Conservation (phyloP, 2,797 vertebrate species). For the Masticophis lateralis region DNA sequence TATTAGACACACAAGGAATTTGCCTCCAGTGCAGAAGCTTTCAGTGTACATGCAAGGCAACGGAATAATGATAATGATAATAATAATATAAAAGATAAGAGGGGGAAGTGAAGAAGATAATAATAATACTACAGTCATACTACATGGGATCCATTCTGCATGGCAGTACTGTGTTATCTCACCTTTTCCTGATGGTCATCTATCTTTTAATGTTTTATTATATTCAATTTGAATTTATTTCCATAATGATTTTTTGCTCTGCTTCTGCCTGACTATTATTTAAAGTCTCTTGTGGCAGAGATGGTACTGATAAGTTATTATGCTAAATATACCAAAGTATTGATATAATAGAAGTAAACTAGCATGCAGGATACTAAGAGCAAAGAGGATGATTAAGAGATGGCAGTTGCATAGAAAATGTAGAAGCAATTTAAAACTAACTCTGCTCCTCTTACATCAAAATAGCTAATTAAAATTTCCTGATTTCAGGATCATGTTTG, state of each 20-base stretch:
- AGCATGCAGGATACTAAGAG: not conserved
- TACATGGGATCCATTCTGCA: not conserved
- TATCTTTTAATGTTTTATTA: not conserved
- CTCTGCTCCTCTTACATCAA: not conserved
- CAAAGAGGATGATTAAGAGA: not conserved
- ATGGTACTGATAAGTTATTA: not conserved
- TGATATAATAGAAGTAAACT: not conserved
- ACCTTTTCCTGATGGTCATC: not conserved
- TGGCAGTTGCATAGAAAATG: not conserved
- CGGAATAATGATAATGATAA: not conserved
- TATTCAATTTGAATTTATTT: not conserved
- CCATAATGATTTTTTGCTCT: not conserved
- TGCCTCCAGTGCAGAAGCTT: not conserved
- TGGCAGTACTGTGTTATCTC: not conserved
- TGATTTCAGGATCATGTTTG: not conserved
- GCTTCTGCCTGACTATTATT: not conserved
- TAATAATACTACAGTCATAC: not conserved
- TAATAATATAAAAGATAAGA: not conserved
- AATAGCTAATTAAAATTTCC: not conserved
- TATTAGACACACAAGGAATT: not conserved
- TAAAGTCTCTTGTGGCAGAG: not conserved
- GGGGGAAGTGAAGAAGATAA: not conserved
- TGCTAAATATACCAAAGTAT: not conserved
- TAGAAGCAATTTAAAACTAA: not conserved
- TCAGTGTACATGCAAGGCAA: not conserved